Percentiles rank a stretch among this genome's conserved stretches.
Conservation (phyloP, 2,113 vertebrate species). For the Dipodomys ordii region DNA sequence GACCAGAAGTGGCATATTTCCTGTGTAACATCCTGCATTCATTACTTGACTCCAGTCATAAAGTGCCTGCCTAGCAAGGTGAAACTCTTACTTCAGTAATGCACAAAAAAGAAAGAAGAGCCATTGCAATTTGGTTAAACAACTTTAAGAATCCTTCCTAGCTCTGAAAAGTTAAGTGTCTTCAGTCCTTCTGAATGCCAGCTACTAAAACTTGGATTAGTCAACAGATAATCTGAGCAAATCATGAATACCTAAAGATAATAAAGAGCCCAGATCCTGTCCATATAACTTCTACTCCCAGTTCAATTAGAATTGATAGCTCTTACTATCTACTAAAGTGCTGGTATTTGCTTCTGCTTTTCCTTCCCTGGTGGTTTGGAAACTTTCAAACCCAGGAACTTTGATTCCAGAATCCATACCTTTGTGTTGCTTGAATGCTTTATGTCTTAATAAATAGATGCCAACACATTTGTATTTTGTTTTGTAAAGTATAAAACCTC, state of each 20-base stretch:
- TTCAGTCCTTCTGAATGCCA: not conserved
- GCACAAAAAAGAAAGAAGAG: not conserved
- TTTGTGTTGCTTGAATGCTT: not conserved
- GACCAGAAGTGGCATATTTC: not conserved
- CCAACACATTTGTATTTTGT: not conserved
- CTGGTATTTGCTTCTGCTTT: not conserved
- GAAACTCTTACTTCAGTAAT: too few species aligned
- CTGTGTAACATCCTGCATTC: not conserved
- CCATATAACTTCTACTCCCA: not conserved
- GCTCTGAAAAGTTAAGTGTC: not conserved
- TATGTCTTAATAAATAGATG: constrained; percentile 13
- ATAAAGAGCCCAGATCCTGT: not conserved
- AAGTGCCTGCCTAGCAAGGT: too few species aligned
- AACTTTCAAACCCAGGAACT: not conserved
- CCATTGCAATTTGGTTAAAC: not conserved
- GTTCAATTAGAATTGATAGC: not conserved
- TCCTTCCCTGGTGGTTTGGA: not conserved
- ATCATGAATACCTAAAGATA: constrained; percentile 4
- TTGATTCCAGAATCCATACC: not conserved
- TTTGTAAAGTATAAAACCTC: constrained; percentile 23
- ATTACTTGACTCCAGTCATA: too few species aligned
- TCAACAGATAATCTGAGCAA: not conserved
- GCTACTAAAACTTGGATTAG: constrained; percentile 5
- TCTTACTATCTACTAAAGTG: not conserved
- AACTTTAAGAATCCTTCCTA: not conserved